These are phyloP conservation scores for Prosapia bicincta DNA, from an alignment of 2,888 invertebrate species.

Conservation along the genomic window DNA sequence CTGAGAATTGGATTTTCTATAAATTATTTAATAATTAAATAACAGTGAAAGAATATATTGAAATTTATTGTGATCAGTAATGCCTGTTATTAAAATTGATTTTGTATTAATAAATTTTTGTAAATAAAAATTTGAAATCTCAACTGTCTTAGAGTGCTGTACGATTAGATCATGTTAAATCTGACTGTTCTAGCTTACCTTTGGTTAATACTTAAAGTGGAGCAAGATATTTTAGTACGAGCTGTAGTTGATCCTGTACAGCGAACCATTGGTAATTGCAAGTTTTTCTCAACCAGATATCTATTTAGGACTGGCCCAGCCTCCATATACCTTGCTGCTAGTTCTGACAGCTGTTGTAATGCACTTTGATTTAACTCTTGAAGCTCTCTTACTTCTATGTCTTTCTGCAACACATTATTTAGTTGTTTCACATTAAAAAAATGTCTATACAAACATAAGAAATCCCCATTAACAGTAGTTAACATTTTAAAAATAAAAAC, in stretches of 20 bases:
- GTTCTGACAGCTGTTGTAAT: constrained; percentile 54
- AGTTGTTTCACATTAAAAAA: no score
- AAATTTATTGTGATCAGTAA: no score
- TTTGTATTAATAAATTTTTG: no score
- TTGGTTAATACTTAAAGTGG: constrained; percentile 11
- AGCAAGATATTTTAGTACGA: neutral
- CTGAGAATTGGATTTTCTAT: no score
- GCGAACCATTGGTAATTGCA: constrained; percentile 42
- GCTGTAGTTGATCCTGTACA: neutral
- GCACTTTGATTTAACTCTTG: constrained; percentile 56
- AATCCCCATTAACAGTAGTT: no score
- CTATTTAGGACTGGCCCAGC: constrained; percentile 47
- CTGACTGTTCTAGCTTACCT: constrained; percentile 3
- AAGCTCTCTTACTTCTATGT: constrained; percentile 56
- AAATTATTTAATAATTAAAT: no score
- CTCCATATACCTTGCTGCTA: constrained; percentile 48
- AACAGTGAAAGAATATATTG: no score
- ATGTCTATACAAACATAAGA: no score
- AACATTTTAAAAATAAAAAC: no score
- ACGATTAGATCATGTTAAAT: neutral
- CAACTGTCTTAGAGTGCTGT: neutral
- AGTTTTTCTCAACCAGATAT: constrained; percentile 44
- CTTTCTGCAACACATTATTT: constrained; percentile 49
- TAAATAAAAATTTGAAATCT: neutral
- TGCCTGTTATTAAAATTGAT: no score